phyloP scores from a whole-genome alignment of 2,113 vertebrate species.

The Trogon surrucura region DNA sequence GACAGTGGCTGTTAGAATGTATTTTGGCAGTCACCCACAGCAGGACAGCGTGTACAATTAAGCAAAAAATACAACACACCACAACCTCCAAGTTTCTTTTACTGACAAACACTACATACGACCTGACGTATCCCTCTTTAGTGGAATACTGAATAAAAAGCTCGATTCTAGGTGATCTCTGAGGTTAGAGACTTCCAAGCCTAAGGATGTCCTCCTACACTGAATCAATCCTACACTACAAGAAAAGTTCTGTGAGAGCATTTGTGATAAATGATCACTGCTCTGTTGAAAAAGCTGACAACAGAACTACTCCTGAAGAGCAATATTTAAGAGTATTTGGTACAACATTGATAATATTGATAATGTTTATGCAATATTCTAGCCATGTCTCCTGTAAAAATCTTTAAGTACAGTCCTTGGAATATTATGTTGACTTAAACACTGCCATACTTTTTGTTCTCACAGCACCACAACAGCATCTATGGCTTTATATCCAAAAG shows the following conservation, averaged over 20 bases:
- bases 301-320: not conserved
- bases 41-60: not conserved
- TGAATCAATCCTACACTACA: not conserved
- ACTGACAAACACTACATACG: not conserved
- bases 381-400: not conserved
- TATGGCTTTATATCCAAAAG: not conserved
- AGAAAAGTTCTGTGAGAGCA: not conserved
- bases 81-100: not conserved
- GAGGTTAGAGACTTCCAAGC: not conserved
- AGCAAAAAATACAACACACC: not conserved
- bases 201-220: fast-evolving
- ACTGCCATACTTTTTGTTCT: not conserved
- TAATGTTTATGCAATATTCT: not conserved
- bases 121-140: not conserved
- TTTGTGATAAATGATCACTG: not conserved
- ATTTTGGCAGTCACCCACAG: not conserved
- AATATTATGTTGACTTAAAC: not conserved
- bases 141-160: not conserved
- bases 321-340: not conserved
- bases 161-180: not conserved
- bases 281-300: not conserved
- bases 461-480: not conserved
- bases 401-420: not conserved
- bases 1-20: not conserved
- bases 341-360: not conserved